Evolutionary conservation across 2,888 invertebrate species (phyloP).

Genomic region (Epistrophe grossulariae): DNA sequence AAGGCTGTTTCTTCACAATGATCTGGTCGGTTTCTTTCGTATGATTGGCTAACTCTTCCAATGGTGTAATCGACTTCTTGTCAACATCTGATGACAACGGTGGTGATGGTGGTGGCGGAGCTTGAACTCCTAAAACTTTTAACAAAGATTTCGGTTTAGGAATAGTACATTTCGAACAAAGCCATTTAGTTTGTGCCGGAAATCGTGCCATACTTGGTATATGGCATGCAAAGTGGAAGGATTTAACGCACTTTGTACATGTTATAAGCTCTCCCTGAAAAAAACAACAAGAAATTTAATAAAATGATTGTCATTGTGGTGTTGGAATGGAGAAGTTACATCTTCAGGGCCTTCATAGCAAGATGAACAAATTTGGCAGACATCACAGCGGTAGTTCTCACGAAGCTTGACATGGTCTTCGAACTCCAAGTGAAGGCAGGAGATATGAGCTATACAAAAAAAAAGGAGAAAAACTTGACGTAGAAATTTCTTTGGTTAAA

Average conservation of each 20-base stretch:
- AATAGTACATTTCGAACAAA: conserved; percentile 87
- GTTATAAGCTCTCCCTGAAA: conserved; percentile 89
- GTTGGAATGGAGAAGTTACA: conserved; percentile 84
- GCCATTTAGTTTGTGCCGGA: conserved; percentile 87
- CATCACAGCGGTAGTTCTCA: conserved; percentile 92
- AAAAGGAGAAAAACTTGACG: conserved; percentile 81
- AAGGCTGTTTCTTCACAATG: conserved; percentile 19
- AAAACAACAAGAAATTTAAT: conserved; percentile 68
- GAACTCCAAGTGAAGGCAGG: conserved; percentile 79
- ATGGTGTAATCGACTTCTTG: conserved; percentile 13
- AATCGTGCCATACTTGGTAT: conserved; percentile 87
- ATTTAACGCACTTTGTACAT: conserved; percentile 93
- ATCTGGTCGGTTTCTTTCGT: conserved; percentile 14
- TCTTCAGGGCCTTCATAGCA: conserved; percentile 91
- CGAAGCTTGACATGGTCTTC: conserved; percentile 79
- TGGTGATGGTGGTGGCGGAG: not conserved
- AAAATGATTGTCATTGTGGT: not conserved
- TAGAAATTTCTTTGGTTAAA: not conserved
- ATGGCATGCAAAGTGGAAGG: conserved; percentile 93
- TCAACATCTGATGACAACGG: not conserved
- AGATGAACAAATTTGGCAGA: conserved; percentile 93
- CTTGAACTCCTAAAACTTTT: conserved; percentile 20
- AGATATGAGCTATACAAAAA: conserved; percentile 84
- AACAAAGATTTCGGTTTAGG: conserved; percentile 58
- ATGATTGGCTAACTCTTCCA: conserved; percentile 18